These are phyloP conservation scores for Montipora cactus DNA, from an alignment of 64 coral and sea anemone species.

Conservation along the genomic window DNA sequence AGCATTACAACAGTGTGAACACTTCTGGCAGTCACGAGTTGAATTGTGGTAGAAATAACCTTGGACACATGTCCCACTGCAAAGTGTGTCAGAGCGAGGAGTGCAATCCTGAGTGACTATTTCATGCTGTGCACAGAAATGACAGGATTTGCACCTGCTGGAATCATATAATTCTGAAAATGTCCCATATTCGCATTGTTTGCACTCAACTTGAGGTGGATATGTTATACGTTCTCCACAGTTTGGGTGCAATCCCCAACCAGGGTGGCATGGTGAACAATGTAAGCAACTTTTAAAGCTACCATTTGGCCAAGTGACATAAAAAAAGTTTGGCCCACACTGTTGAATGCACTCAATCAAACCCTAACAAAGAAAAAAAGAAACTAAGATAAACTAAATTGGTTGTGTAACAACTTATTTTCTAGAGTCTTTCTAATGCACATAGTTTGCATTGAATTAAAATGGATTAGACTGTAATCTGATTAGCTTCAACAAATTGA, in stretches of 20 bases:
- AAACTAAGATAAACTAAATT: too few relatives aligned
- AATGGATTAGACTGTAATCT: too few relatives aligned
- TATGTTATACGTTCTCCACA: background rate
- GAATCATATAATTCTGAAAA: background rate
- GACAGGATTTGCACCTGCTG: background rate
- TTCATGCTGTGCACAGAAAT: background rate
- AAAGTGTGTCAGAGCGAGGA: background rate
- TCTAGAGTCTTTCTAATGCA: too few relatives aligned
- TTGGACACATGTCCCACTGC: background rate
- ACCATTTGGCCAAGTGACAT: too few relatives aligned
- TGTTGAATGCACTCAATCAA: too few relatives aligned
- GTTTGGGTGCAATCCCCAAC: background rate
- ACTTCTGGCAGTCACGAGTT: background rate
- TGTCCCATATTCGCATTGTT: background rate
- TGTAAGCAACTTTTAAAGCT: background rate
- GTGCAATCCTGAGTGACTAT: background rate
- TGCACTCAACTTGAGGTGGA: background rate
- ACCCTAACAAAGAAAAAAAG: too few relatives aligned
- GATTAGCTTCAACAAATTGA: too few relatives aligned
- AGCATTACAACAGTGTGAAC: constrained; percentile 22
- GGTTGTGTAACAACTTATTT: too few relatives aligned
- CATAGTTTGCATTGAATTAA: too few relatives aligned
- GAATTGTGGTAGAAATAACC: background rate
- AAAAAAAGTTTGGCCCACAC: too few relatives aligned
- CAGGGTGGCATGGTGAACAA: background rate